Evolutionary conservation across 2,113 vertebrate species (phyloP), one percentile per base, ranked within the genome.

Genomic region (Callionymus lyra): DNA sequence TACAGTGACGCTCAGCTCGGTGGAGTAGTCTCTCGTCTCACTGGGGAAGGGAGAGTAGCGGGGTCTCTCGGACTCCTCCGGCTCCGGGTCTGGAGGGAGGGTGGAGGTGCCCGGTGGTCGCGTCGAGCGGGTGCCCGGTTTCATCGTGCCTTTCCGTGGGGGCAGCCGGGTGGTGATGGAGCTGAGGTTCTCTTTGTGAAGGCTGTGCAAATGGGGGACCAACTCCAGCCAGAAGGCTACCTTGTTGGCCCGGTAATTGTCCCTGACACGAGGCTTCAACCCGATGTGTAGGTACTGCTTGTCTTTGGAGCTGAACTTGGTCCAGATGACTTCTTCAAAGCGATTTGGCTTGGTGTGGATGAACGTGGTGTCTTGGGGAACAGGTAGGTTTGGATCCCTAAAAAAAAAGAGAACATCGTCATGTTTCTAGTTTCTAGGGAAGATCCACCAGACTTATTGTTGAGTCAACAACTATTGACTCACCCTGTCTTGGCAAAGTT

Each of bases 291-390:
- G 87, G 72, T 98, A 98, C 63, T 97, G 90, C 54, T 97, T 94
- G 72, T 98, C 94, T 85, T 98, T 98, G 79, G 95, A 93, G 58
- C 91, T 94, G 72, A 97, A 98, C 83, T 95, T 92, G 72, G 93
- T 95, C 95, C 95, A 98, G 74, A 94, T 90, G 63, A 97, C 94
- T 84, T 98, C 94, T 78, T 98, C 94, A 57, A 98, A 98, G 50
- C 94, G 93, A 65, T 98, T 98, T 18, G 94, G 94, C 77, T 98
- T 98, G 4, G 94, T 97, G 66, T 98, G 94, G 65, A 98, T 97
- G 70, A 98, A 98, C 68, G 97, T 98, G 47, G 95, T 98, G 52
- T 98, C 95, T 85, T 98, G 95, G 40, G 94, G 93, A 63, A 98
- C 91, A 38, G 95, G 95, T 38, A 91, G 82, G 81, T 97, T 98